Evolutionary conservation across 2,797 vertebrate species (phyloP).

Genomic region (Manis javanica): DNA sequence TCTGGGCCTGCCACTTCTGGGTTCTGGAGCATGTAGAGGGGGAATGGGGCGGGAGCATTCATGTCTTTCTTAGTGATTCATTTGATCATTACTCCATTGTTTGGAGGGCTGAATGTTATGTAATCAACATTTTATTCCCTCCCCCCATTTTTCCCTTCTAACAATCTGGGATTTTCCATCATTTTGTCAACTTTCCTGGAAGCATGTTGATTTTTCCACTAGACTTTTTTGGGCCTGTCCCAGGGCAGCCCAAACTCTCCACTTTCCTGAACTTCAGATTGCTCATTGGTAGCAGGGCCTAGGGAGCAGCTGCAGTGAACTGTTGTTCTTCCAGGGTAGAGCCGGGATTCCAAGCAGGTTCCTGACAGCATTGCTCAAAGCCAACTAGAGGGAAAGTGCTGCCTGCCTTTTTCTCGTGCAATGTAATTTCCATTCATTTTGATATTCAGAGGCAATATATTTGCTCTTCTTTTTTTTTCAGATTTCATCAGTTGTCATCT

Average conservation of each 20-base stretch:
- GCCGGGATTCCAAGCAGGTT: not conserved
- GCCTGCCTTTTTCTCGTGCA: not conserved
- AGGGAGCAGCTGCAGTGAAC: not conserved
- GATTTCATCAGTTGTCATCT: not conserved
- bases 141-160: not conserved
- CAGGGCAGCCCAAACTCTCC: slow-evolving; percentile 41
- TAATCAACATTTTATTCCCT: slow-evolving; percentile 61
- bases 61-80: slow-evolving; percentile 79
- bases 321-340: not conserved
- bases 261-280: slow-evolving; percentile 25
- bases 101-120: slow-evolving; percentile 74
- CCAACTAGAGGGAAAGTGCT: not conserved
- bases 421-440: not conserved
- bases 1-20: not conserved
- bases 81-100: slow-evolving; percentile 46
- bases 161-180: slow-evolving; percentile 87
- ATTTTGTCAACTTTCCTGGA: slow-evolving; percentile 82
- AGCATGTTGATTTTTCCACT: slow-evolving; percentile 77
- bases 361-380: not conserved
- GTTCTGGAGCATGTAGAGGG: not conserved
- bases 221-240: slow-evolving; percentile 58
- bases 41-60: not conserved
- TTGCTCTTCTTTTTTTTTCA: not conserved
- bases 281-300: not conserved
- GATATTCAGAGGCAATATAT: not conserved